Base-by-base conservation (phyloP, 2,113 vertebrate genomes). In the Alouatta palliata region DNA sequence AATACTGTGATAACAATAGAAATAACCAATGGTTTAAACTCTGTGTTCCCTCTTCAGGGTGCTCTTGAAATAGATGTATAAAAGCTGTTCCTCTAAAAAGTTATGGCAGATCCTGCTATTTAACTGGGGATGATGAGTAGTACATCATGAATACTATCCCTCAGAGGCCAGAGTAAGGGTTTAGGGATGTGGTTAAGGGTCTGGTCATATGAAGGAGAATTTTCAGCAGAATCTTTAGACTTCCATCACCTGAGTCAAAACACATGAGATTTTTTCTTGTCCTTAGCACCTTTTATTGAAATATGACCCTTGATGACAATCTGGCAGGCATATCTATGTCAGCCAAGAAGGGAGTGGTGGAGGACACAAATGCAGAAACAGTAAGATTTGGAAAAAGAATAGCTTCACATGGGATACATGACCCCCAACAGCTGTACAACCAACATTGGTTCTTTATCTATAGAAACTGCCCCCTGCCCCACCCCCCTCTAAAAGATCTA, bases 241-340 rank as follows among this genome's bases (percentile, higher is more conserved):
- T 91, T 93, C 14, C 30, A 83, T 45, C 17, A 85, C 37, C 30
- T 93, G 49, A 97, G 52, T 97, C 66, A 96, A 97, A 96, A 94
- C 61, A 94, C 61, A 8, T 73, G 56, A 96, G 80, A 87, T 84
- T 73, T 20, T 54, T 40, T 93, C 93, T 97, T 96, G 96, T 97
- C 96, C 93, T 97, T 97, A 97, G 96, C 96, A 98, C 96, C 93
- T 91, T 97, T 97, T 97, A 98, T 97, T 97, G 93, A 97, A 97
- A 54, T 75, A 95, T 89, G 79, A 86, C 88, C 92, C 96, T 97
- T 95, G 95, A 91, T 97, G 96, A 96, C 96, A 97, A 96, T 88
- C 73, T 81, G 94, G 82, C 81, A 95, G 87, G 76, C 88, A 97
- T 95, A 88, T 94, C 82, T 79, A 93, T 93, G 91, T 75, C 77